Evolutionary conservation across 30 jellyfish, hydroid and myxozoan species (phyloP), one percentile per base, ranked within the genome.

Genomic region (Sanderia malayensis): DNA sequence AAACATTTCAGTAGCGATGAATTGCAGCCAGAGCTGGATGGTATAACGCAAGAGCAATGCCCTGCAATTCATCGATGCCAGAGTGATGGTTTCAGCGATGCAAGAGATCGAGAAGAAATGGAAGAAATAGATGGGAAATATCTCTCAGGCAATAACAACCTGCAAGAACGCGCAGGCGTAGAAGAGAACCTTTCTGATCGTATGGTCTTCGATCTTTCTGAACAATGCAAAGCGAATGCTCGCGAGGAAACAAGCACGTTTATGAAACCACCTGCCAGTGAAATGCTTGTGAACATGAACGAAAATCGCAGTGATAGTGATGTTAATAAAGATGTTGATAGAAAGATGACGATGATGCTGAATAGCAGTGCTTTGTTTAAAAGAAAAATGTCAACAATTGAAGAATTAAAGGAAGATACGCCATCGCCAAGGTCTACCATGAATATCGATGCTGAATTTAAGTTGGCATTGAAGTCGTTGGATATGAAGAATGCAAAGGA

Each of bases 301-400:
- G 25, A 33, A 41, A 2, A 31, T 15, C 64, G 27, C 1, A 24
- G 60, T 10, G 7, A 13, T 17, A 17, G 7, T 20, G 34, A 21
- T 26, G 25, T 9, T 0, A 34, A 4, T 19, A 45, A 17, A 11
- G 60, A 41, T 30, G 24, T 21, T 6, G 24, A n/a, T 11, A 21
- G 23, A 9, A 66, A 17, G 24, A 25, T 21, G 65, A 17, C 31
- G 15, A 31, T 79, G 0, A 47, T 52, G 70, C 69, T 78, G 13
- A n/a, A n/a, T n/a, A n/a, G n/a, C n/a, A n/a, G n/a, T n/a, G n/a
- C n/a, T n/a, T n/a, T n/a, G n/a, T n/a, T n/a, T n/a, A 78, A 34
- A 13, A 78, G 74, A 44, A 52, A 69, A 53, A 78, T 78, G 89
- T 78, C 89, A 47, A 78, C 89, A 19, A 78, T 78, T n/a, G 89